Percentiles rank a stretch among this genome's conserved stretches.
Evolutionary conservation across 2,888 invertebrate genomes (phyloP).

Genomic region (Silvanus unidentatus): DNA sequence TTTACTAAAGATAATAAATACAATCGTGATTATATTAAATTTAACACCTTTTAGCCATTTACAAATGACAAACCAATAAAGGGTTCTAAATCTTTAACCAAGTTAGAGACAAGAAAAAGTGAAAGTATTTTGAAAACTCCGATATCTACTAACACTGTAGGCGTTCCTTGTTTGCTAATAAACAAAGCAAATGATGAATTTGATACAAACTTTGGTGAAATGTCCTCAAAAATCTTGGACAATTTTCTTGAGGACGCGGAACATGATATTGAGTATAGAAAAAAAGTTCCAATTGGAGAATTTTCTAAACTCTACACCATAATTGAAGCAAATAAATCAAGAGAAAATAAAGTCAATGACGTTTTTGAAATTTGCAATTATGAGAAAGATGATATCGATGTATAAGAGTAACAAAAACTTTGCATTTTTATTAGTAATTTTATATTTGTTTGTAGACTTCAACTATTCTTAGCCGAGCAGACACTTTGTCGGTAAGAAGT

Average conservation of each 20-base stretch:
- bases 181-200: conserved; percentile 1
- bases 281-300: conserved; percentile 1
- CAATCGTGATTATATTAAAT: too few species aligned
- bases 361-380: background rate
- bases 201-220: conserved; percentile 11
- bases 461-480: too few species aligned
- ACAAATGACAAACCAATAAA: background rate
- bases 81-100: background rate
- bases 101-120: too few species aligned
- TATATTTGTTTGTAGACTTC: too few species aligned
- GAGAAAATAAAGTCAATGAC: background rate
- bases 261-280: conserved; percentile 8
- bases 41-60: background rate
- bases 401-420: background rate
- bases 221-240: conserved; percentile 11
- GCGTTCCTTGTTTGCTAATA: background rate
- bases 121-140: too few species aligned
- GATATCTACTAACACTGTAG: too few species aligned
- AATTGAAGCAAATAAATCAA: background rate
- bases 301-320: background rate
- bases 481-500: background rate
- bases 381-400: background rate
- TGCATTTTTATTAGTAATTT: background rate
- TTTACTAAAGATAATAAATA: too few species aligned
- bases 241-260: conserved; percentile 6